Base-by-base conservation (phyloP, 2,888 invertebrate genomes). In the Deilephila porcellus region DNA sequence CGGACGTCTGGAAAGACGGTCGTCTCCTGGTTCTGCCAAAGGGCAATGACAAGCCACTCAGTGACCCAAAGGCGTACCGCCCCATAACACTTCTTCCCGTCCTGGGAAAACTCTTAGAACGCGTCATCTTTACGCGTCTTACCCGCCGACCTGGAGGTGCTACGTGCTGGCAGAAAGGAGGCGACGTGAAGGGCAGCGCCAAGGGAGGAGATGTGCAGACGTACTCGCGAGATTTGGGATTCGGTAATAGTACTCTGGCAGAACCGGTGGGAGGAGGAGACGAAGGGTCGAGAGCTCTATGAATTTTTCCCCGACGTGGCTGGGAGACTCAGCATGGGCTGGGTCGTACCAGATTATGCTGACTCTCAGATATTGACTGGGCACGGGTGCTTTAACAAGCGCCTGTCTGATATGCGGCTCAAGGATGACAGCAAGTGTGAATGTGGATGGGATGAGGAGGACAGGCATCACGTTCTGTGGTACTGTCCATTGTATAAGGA, bases 71-170 rank as follows among this genome's bases (percentile, higher is more conserved):
- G 25, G 25, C 25, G 25, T 25, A 25, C 25, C 25, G 25, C 25
- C 25, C 25, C 25, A 25, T 25, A 25, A 25, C 25, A 25, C 25
- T 25, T 25, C 25, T 25, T 25, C 25, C 25, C 25, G 25, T 25
- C 25, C 25, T 25, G 1, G 25, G 25, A 25, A 25, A 25, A 25
- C 25, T 25, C 1, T 25, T 25, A 25, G 25, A 25, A 25, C 25
- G 25, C 25, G 25, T 25, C 25, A 25, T 25, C 25, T n/a, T n/a
- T n/a, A n/a, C n/a, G 81, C 82, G 0, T 75, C 75, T 8, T 81
- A 81, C 82, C 83, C 8, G 80, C 77, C 6, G 81, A 81, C 72
- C 76, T 80, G 53, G 79, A 79, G 60, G 81, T 81, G 17, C 25
- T 67, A 3, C 75, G 77, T n/a, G 80, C 78, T 6, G 82, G 79